Percentiles rank a stretch among this genome's conserved stretches.
phyloP scores from a whole-genome alignment of 2,797 vertebrate genomes.

The Hydrolagus colliei region DNA sequence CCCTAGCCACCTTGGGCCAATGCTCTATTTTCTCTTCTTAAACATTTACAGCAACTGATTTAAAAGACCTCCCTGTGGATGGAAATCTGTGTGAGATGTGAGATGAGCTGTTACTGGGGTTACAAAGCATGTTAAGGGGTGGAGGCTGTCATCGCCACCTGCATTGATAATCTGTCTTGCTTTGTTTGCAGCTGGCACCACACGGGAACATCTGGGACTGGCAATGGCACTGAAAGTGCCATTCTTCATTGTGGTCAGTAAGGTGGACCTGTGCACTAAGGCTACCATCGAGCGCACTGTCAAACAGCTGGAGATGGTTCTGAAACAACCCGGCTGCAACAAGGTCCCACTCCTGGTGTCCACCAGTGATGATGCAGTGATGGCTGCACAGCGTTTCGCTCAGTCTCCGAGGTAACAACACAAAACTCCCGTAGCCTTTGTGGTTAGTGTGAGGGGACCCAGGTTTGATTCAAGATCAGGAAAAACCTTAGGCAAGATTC shows the following conservation, averaged over 20 bases:
- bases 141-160: conserved; percentile 37
- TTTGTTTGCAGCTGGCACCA: conserved; percentile 72
- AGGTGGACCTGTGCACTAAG: conserved; percentile 81
- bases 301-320: conserved; percentile 81
- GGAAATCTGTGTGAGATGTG: not conserved
- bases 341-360: conserved; percentile 81
- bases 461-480: no score
- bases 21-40: no score
- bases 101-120: not conserved
- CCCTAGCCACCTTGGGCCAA: not conserved
- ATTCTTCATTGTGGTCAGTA: conserved; percentile 92
- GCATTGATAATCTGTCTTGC: conserved; percentile 32
- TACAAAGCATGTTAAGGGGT: not conserved
- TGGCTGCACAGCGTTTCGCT: conserved; percentile 86
- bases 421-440: not conserved
- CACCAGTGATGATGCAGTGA: conserved; percentile 82
- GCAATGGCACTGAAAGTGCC: conserved; percentile 94
- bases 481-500: no score
- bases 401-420: conserved; percentile 75
- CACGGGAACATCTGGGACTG: conserved; percentile 85
- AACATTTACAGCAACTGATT: no score
- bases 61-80: no score
- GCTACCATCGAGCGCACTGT: conserved; percentile 82
- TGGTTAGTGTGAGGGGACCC: no score
- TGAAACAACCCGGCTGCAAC: conserved; percentile 93